Evolutionary conservation across 2,113 vertebrate species (phyloP), one percentile per base, ranked within the genome.

Genomic region (Opisthocomus hoazin): DNA sequence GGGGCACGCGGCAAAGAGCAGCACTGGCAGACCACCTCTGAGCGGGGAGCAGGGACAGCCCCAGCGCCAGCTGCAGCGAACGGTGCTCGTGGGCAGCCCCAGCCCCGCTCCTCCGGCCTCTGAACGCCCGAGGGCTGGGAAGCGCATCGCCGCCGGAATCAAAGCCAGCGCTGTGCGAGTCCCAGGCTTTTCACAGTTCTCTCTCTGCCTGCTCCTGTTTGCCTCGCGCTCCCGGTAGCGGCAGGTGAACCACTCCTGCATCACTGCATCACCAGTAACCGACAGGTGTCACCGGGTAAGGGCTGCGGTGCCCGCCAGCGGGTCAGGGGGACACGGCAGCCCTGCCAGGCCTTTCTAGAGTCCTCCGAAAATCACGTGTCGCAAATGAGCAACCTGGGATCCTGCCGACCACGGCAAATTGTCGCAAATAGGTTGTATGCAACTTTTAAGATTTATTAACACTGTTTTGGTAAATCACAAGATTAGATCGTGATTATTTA

Each of bases 71-170:
- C 21, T 41, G 50, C 32, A 12, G 13, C 2, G 9, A 43, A 9
- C 1, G 6, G 21, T 57, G 74, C 58, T 20, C 3, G n/a, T 0
- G 5, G 8, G 9, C 80, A 91, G 43, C n/a, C 51, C 51, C 46
- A 58, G 34, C 17, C 11, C 24, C 20, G 1, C 13, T 71, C 37
- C 34, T 34, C 37, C 8, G 19, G n/a, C 39, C 30, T 26, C 81
- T 10, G 6, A 30, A 36, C 1, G 3, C 34, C 68, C 5, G 4
- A 3, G 11, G n/a, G 27, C 46, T 1, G 5, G 60, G 15, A 61
- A 36, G 5, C 0, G 2, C 30, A 29, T 14, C 70, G 5, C 23
- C 4, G 4, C 24, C 14, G 9, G 41, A 23, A 2, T 3, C 34
- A 19, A 16, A 45, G 45, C 18, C 45, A 18, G 13, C 2, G 12